Conservation (phyloP, 2,113 vertebrate species). For the Poeciliopsis prolifica region DNA sequence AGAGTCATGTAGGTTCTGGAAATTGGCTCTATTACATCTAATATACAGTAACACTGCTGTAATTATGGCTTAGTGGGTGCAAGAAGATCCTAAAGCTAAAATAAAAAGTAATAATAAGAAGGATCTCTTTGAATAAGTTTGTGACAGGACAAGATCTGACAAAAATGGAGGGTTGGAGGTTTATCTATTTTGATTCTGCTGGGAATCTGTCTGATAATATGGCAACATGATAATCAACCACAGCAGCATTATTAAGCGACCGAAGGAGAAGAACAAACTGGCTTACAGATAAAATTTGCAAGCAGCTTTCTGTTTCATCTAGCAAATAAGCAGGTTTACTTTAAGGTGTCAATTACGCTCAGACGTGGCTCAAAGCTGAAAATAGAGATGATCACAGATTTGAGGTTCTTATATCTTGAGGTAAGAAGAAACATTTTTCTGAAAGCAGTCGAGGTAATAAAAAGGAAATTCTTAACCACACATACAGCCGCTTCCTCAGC, state of each 20-base stretch:
- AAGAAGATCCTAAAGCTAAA: too few species aligned
- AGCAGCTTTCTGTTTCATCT: background rate
- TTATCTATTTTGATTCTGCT: background rate
- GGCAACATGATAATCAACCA: too few species aligned
- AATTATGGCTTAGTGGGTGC: too few species aligned
- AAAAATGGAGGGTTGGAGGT: too few species aligned
- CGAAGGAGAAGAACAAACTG: too few species aligned
- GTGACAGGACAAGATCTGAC: too few species aligned
- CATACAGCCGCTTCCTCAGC: background rate
- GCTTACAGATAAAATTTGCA: background rate
- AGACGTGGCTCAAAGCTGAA: background rate
- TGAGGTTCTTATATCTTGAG: background rate
- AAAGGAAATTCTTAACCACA: background rate
- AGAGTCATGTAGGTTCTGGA: too few species aligned
- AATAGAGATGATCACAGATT: background rate
- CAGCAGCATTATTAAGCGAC: too few species aligned
- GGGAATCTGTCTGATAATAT: too few species aligned
- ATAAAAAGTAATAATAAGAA: too few species aligned
- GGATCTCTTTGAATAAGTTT: too few species aligned
- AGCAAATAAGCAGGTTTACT: background rate
- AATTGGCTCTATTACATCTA: background rate
- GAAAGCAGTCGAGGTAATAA: conserved; percentile 1
- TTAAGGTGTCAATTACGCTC: background rate
- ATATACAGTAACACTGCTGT: background rate
- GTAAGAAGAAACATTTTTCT: conserved; percentile 7